These are phyloP conservation scores for Tenthredo mesomela DNA, from an alignment of 2,888 invertebrate species.

Conservation along the genomic window DNA sequence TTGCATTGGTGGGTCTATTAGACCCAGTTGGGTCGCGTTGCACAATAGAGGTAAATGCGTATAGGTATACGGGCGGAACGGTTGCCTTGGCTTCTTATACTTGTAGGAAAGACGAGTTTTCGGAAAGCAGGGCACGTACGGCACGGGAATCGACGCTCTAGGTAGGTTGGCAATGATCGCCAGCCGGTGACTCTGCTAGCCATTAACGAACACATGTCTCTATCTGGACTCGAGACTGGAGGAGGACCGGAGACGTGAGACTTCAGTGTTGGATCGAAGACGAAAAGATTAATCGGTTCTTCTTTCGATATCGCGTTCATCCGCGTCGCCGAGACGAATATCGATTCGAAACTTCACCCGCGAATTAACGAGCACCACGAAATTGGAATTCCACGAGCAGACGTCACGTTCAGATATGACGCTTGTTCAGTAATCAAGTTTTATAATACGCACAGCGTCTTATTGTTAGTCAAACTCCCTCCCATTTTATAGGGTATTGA, in stretches of 20 bases:
- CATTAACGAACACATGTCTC: conserved; percentile 77
- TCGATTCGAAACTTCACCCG: conserved; percentile 39
- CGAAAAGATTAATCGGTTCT: conserved; percentile 66
- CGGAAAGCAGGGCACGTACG: conserved; percentile 74
- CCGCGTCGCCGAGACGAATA: conserved; percentile 12
- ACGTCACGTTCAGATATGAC: conserved; percentile 26
- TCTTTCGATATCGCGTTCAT: conserved; percentile 56
- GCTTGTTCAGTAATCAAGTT: conserved; percentile 14
- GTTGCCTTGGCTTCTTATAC: conserved; percentile 24
- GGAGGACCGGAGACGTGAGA: conserved; percentile 52
- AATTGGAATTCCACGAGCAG: conserved; percentile 40
- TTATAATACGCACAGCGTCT: conserved; percentile 4
- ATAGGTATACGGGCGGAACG: conserved; percentile 2
- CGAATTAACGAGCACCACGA: conserved; percentile 31
- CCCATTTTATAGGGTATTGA: background rate
- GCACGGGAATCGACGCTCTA: conserved; percentile 68
- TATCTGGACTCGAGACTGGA: conserved; percentile 67
- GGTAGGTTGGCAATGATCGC: conserved; percentile 76
- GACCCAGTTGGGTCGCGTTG: conserved; percentile 22
- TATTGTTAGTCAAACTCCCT: background rate
- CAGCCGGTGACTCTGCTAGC: conserved; percentile 74
- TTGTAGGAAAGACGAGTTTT: conserved; percentile 66
- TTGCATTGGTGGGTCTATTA: conserved; percentile 40
- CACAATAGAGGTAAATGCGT: conserved; percentile 39
- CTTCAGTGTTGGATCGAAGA: conserved; percentile 54